Base-by-base conservation (phyloP, 2,113 vertebrate genomes). In the Mesocricetus auratus region DNA sequence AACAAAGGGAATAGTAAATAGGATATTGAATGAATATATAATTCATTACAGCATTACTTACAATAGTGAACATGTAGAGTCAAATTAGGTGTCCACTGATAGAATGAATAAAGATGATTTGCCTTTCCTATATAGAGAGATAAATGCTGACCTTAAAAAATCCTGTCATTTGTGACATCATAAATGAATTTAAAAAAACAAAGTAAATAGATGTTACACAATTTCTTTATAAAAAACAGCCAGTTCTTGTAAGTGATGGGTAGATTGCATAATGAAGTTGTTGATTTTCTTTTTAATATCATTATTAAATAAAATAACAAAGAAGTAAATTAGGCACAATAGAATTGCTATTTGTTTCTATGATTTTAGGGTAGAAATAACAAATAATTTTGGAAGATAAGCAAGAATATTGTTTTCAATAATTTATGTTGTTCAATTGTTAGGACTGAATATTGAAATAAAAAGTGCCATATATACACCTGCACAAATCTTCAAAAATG, bases 241-340 rank as follows among this genome's bases (percentile, higher is more conserved):
- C 33, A 69, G 66, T 36, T 3, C 16, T 31, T 60, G 8, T 56
- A 39, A 31, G 31, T 36, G n/a, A 88, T 79, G 2, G 21, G 7
- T 5, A 29, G 5, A 66, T 12, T 77, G 33, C 77, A 66, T 31
- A 74, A 9, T 74, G 22, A 62, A 62, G 39, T 26, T 15, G 60
- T 66, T 91, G 33, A 56, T 33, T 56, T 91, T 66, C 5, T 83
- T 60, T 45, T 47, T 83, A 58, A 82, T n/a, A 12, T 62, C 60
- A 85, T n/a, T 60, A 69, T 60, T 92, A 62, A 92, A 81, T 91
- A 91, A 79, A 79, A 91, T 56, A 47, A 83, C n/a, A 60, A n/a
- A 45, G 31, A 26, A 85, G 68, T 29, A 83, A 73, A 92, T 50
- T 73, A 39, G 26, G 78, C 26, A 68, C 66, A 78, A 29, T 77